Evolutionary conservation across 2,888 invertebrate species (phyloP).

Genomic region (Oxystoma pomonae): DNA sequence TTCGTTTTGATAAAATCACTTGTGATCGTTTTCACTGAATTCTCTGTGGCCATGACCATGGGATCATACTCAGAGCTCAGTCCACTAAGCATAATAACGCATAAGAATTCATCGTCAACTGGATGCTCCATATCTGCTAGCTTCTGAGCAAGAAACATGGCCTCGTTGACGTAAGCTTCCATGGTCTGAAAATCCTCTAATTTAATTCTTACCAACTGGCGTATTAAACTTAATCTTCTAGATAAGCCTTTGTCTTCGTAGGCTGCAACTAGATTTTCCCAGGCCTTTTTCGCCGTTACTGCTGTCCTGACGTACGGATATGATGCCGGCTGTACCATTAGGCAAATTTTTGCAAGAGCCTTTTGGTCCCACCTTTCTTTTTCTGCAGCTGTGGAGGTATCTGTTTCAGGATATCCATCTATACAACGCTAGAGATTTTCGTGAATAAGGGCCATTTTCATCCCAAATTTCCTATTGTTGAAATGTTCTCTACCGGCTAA

Average conservation of each 20-base stretch:
- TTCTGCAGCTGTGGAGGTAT: not conserved
- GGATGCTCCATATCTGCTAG: not conserved
- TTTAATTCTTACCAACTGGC: not conserved
- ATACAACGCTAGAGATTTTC: no score
- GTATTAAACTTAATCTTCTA: not conserved
- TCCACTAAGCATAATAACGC: conserved; percentile 13
- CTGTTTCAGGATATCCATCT: not conserved
- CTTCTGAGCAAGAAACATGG: conserved; percentile 11
- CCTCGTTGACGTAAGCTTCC: not conserved
- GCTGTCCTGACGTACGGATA: conserved; percentile 4
- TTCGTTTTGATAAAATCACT: no score
- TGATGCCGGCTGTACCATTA: not conserved
- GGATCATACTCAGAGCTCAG: conserved; percentile 1
- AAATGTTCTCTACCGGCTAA: not conserved
- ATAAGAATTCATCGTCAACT: not conserved
- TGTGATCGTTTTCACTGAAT: not conserved
- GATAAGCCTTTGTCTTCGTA: conserved; percentile 23
- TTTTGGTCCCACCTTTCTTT: not conserved
- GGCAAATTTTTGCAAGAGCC: not conserved
- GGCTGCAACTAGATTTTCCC: conserved; percentile 20
- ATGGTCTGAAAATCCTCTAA: not conserved
- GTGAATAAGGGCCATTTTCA: conserved; percentile 2
- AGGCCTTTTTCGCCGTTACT: conserved; percentile 17
- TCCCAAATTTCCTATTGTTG: not conserved
- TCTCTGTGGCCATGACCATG: conserved; percentile 11